phyloP scores from a whole-genome alignment of 2,888 invertebrate species.

The Synergus gifuensis region DNA sequence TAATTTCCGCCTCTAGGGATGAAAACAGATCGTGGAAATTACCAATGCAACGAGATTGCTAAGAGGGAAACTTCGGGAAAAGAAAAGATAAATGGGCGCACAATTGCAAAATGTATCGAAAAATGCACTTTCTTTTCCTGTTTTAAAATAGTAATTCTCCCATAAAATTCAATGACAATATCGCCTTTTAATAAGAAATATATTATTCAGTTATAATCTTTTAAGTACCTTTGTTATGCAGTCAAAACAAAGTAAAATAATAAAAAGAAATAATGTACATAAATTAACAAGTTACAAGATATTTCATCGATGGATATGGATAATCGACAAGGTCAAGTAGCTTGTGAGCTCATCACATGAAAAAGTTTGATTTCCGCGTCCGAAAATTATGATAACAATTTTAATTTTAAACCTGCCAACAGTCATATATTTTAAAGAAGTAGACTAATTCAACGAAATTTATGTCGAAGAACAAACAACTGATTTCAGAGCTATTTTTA shows the following conservation, averaged over 20 bases:
- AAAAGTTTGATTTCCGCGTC: neutral
- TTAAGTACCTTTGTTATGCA: neutral
- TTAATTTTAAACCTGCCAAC: neutral
- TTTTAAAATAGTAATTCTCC: neutral
- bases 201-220: neutral
- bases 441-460: neutral
- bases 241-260: neutral
- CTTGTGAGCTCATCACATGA: neutral
- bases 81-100: neutral
- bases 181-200: neutral
- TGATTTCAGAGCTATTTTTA: neutral
- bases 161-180: neutral
- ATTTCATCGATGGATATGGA: neutral
- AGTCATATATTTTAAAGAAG: neutral
- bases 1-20: constrained; percentile 4
- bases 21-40: constrained; percentile 6
- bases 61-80: neutral
- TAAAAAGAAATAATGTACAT: neutral
- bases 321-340: neutral
- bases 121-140: neutral
- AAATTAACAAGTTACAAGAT: neutral
- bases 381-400: neutral
- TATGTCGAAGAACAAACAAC: neutral
- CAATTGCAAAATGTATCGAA: constrained; percentile 22
- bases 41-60: constrained; percentile 2